A percentile compares a stretch with the other conserved stretches of the same genome.
These are phyloP conservation scores for Tryphoninae sp. DNA, from an alignment of 2,888 invertebrate species.

Conservation along the genomic window DNA sequence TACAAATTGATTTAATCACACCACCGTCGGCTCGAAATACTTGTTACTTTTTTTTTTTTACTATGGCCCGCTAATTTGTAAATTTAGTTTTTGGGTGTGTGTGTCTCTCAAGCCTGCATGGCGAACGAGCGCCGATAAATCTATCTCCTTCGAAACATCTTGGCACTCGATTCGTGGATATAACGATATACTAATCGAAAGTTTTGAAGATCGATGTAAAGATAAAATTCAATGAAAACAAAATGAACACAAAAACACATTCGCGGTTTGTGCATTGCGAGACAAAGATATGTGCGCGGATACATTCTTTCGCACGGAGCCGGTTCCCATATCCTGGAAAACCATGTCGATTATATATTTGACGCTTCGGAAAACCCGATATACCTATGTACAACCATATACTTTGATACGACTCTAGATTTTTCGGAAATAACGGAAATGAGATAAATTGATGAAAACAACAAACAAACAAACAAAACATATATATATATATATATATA, in stretches of 20 bases:
- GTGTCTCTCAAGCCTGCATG: slow-evolving; percentile 30
- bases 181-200: slow-evolving; percentile 27
- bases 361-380: slow-evolving; percentile 41
- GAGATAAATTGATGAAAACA: slow-evolving; percentile 2
- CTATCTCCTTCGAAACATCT: slow-evolving; percentile 25
- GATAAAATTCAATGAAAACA: slow-evolving; percentile 17
- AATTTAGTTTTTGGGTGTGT: slow-evolving; percentile 20
- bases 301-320: slow-evolving; percentile 2
- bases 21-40: slow-evolving; percentile 63
- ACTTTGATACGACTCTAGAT: slow-evolving; percentile 54
- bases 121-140: slow-evolving; percentile 30
- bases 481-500: too few relatives aligned
- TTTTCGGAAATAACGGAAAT: slow-evolving; percentile 26
- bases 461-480: slow-evolving; percentile 3
- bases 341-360: slow-evolving; percentile 26
- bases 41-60: not conserved
- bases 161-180: slow-evolving; percentile 33
- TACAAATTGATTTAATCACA: slow-evolving; percentile 76
- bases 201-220: slow-evolving; percentile 27
- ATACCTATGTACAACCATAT: slow-evolving; percentile 36
- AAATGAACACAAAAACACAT: slow-evolving; percentile 2
- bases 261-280: not conserved
- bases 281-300: slow-evolving; percentile 2
- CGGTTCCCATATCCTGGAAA: slow-evolving; percentile 10
- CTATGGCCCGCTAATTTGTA: slow-evolving; percentile 44